phyloP scores from a whole-genome alignment of 2,888 invertebrate genomes.

The Cremastobaeus sp. region DNA sequence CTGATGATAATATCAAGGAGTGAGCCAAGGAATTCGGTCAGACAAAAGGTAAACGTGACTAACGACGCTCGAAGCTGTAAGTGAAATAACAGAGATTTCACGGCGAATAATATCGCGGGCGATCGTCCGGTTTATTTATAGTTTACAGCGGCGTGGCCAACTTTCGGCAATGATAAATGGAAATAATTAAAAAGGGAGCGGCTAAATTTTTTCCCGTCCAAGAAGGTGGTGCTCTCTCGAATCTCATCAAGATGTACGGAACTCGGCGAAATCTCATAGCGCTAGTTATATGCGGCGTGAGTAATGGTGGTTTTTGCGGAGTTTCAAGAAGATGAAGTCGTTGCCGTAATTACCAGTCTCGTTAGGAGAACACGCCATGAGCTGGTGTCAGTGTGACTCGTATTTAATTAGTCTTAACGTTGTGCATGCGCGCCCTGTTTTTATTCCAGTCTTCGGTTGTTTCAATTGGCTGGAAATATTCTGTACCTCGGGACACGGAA shows the following conservation, averaged over 20 bases:
- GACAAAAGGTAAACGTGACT: slow-evolving; percentile 35
- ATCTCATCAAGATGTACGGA: slow-evolving; percentile 60
- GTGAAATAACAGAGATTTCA: slow-evolving; percentile 35
- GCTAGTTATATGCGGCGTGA: slow-evolving; percentile 64
- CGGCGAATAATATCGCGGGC: slow-evolving; percentile 8
- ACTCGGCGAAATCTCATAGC: slow-evolving; percentile 49
- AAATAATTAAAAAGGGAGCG: slow-evolving; percentile 54
- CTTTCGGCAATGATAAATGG: slow-evolving; percentile 42
- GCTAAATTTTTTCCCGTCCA: slow-evolving; percentile 20
- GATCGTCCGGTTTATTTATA: slow-evolving; percentile 7
- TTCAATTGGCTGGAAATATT: slow-evolving; percentile 7
- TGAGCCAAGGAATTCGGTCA: neutral
- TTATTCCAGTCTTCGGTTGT: slow-evolving; percentile 48
- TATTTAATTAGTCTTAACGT: slow-evolving; percentile 77
- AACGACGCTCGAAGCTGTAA: slow-evolving; percentile 43
- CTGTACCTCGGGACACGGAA: no score
- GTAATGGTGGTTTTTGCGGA: slow-evolving; percentile 74
- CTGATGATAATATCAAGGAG: no score
- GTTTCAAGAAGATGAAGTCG: slow-evolving; percentile 76
- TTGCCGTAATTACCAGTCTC: slow-evolving; percentile 77
- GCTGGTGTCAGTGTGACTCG: slow-evolving; percentile 71
- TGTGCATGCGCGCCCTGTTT: slow-evolving; percentile 52
- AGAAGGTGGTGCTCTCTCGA: slow-evolving; percentile 39
- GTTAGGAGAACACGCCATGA: slow-evolving; percentile 71
- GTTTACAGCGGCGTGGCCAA: slow-evolving; percentile 24